Percentiles rank a stretch among this genome's conserved stretches.
Conservation (phyloP, 2,888 invertebrate genomes). For the Parascotia fuliginaria region DNA sequence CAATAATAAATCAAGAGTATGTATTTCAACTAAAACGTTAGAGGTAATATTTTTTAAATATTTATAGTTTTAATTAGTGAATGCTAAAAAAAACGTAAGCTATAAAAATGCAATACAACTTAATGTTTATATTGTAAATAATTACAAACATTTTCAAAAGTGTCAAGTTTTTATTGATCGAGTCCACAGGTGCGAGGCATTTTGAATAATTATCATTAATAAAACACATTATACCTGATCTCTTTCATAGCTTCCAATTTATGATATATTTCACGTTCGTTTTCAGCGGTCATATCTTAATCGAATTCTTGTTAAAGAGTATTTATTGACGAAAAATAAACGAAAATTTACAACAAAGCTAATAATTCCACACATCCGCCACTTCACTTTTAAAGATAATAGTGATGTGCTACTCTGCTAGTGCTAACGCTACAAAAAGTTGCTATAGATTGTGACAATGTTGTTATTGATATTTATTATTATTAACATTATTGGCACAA, state of each 20-base stretch:
- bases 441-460: too few relatives aligned
- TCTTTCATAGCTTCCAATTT: conserved; percentile 97
- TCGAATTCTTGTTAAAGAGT: conserved; percentile 27
- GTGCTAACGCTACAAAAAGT: too few relatives aligned
- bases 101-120: background rate
- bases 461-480: too few relatives aligned
- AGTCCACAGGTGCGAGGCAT: conserved; percentile 78
- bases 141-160: conserved; percentile 36
- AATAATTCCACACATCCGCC: conserved; percentile 35
- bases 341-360: conserved; percentile 49
- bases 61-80: too few relatives aligned
- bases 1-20: too few relatives aligned
- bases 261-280: conserved; percentile 94
- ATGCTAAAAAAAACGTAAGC: too few relatives aligned
- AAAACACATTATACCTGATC: conserved; percentile 88
- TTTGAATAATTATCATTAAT: conserved; percentile 34
- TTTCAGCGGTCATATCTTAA: conserved; percentile 89
- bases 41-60: too few relatives aligned
- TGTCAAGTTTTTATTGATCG: conserved; percentile 80
- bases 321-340: conserved; percentile 48
- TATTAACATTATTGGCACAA: too few relatives aligned
- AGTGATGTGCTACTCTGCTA: conserved; percentile 3
- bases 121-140: conserved; percentile 1
- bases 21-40: too few relatives aligned
- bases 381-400: conserved; percentile 9